Conservation (phyloP, 2,113 vertebrate species). For the Ceyx cyanopectus region DNA sequence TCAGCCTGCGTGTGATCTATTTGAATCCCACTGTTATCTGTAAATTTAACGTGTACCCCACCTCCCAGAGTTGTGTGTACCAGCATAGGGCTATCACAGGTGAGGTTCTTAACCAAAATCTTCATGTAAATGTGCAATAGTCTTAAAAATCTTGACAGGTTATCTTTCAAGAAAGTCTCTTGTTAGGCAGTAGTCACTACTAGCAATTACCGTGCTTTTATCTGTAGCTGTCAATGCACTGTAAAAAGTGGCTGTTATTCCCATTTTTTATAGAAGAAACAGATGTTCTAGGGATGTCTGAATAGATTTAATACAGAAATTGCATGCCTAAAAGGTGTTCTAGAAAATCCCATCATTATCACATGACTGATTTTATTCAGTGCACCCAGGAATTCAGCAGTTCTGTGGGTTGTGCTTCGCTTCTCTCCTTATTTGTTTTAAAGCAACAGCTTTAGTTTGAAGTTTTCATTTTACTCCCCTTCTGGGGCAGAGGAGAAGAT, state of each 20-base stretch:
- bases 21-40: background rate
- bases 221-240: constrained; percentile 37
- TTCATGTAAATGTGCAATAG: background rate
- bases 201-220: constrained; percentile 35
- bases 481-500: background rate
- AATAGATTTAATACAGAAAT: constrained; percentile 38
- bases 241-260: constrained; percentile 7
- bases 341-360: constrained; percentile 62
- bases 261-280: constrained; percentile 18
- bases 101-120: background rate
- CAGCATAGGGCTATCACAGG: background rate
- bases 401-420: background rate
- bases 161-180: background rate
- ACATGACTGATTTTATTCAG: constrained; percentile 50
- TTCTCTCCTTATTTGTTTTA: background rate
- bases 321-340: constrained; percentile 58
- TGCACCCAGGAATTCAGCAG: constrained; percentile 37
- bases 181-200: background rate
- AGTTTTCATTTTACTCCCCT: background rate
- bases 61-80: background rate
- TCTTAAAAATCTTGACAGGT: background rate
- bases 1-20: background rate
- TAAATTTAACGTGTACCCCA: background rate
- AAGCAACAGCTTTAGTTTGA: background rate
- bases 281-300: constrained; percentile 35